Evolutionary conservation across 1,140 invertebrate species (phyloP), one percentile per base, ranked within the genome.

Genomic region (Babylonia areolata): DNA sequence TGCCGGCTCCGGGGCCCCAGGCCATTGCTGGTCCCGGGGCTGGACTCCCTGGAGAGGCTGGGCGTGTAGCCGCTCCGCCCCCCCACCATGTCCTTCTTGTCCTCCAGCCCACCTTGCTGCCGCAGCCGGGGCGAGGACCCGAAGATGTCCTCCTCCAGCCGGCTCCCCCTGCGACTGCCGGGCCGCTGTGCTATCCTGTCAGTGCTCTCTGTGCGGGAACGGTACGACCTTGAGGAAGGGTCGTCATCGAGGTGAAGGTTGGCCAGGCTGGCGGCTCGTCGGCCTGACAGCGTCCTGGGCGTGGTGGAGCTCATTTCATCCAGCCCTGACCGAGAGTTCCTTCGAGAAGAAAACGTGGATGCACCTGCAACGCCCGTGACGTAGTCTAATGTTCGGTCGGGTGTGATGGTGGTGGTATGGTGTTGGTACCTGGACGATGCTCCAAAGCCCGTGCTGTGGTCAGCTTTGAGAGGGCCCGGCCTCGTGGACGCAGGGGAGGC

Each of bases 391-490:
- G 58, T 28, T 28, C 85, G 54, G 46, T 86, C 85, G 35, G 46
- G 58, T 28, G 64, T 73, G 51, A 77, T 71, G 69, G 46, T 51
- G 9, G 46, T n/a, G n/a, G n/a, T n/a, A n/a, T n/a, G n/a, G n/a
- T n/a, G n/a, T n/a, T n/a, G 20, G 23, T 85, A 64, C 58, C 28
- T 64, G 20, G 58, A 17, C 23, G 79, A 17, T 64, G 79, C 79
- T 28, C 84, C 86, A 71, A 87, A 81, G 33, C 64, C 69, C 86
- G 31, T 87, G n/a, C 3, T 87, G 86, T 91, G 90, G 64, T 91
- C 90, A 73, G 90, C 91, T 85, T 90, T 91, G 23, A 92, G 31
- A n/a, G 91, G 91, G 28, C 90, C 90, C 17, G 23, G 28, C 73
- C 73, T 39, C 9, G 71, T 9, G 31, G 71, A 23, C 75, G 81